These are phyloP conservation scores for Scaptomyza pallida DNA, from an alignment of 1,140 invertebrate genomes.

Conservation along the genomic window DNA sequence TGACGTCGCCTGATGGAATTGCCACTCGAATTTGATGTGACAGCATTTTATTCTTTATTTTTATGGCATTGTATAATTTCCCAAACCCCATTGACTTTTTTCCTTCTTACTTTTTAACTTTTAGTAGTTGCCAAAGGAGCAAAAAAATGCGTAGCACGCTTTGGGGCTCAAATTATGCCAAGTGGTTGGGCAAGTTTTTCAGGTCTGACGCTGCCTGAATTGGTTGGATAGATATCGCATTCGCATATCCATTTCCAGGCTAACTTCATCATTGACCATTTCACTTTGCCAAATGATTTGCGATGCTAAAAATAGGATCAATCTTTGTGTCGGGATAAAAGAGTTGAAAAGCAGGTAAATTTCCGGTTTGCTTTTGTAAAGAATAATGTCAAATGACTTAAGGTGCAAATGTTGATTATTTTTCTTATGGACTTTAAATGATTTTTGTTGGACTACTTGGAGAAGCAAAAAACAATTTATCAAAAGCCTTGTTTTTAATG, in stretches of 20 bases:
- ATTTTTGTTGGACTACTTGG: too few species aligned
- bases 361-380: neutral
- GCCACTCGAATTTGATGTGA: slow-evolving; percentile 77
- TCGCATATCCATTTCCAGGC: slow-evolving; percentile 28
- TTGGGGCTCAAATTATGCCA: slow-evolving; percentile 73
- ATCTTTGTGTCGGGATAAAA: neutral
- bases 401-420: too few species aligned
- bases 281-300: slow-evolving; percentile 61
- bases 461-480: too few species aligned
- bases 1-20: slow-evolving; percentile 56
- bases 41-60: slow-evolving; percentile 72
- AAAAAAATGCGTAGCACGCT: slow-evolving; percentile 50
- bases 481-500: too few species aligned
- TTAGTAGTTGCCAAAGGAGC: slow-evolving; percentile 49
- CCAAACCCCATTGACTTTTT: slow-evolving; percentile 10
- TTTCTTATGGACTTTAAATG: too few species aligned
- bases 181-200: slow-evolving; percentile 75
- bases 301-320: slow-evolving; percentile 9
- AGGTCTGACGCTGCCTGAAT: slow-evolving; percentile 46
- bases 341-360: slow-evolving; percentile 8
- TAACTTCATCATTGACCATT: slow-evolving; percentile 44
- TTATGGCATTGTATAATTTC: slow-evolving; percentile 68
- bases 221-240: slow-evolving; percentile 43
- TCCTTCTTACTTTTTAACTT: slow-evolving; percentile 14
- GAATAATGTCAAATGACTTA: too few species aligned